phyloP scores from a whole-genome alignment of 2,888 invertebrate genomes.

The Ectobius pallidus region DNA sequence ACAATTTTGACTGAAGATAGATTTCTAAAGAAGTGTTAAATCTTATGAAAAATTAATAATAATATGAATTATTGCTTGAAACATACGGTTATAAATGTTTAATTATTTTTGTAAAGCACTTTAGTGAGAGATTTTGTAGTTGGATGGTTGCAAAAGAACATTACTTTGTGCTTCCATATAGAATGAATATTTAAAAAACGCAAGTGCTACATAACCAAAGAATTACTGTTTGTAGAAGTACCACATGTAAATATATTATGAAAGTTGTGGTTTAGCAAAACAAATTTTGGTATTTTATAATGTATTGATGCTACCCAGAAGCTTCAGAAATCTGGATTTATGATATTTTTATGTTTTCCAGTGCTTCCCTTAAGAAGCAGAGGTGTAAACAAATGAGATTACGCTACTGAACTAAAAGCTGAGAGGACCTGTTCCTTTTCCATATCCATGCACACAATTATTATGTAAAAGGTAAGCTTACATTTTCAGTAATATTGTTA shows the following conservation, averaged over 20 bases:
- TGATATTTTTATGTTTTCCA: no score
- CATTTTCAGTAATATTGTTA: no score
- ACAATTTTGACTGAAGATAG: constrained; percentile 8
- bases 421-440: no score
- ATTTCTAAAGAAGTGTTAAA: constrained; percentile 12
- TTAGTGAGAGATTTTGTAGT: constrained; percentile 18
- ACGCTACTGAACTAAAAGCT: no score
- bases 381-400: no score
- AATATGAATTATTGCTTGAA: constrained; percentile 25
- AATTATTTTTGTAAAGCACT: constrained; percentile 36
- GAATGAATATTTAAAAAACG: constrained; percentile 3
- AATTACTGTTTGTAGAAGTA: constrained; percentile 6
- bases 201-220: constrained; percentile 5
- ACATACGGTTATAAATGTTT: constrained; percentile 25
- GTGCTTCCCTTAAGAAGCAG: no score
- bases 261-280: not conserved
- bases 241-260: constrained; percentile 13
- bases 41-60: not conserved
- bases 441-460: no score
- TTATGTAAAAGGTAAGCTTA: no score
- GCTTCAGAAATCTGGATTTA: no score
- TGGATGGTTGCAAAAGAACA: constrained; percentile 2
- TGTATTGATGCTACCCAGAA: not conserved
- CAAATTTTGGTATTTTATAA: not conserved
- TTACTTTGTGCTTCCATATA: constrained; percentile 5